Conservation (phyloP, 2,888 invertebrate genomes). For the Meliscaeva auricollis region DNA sequence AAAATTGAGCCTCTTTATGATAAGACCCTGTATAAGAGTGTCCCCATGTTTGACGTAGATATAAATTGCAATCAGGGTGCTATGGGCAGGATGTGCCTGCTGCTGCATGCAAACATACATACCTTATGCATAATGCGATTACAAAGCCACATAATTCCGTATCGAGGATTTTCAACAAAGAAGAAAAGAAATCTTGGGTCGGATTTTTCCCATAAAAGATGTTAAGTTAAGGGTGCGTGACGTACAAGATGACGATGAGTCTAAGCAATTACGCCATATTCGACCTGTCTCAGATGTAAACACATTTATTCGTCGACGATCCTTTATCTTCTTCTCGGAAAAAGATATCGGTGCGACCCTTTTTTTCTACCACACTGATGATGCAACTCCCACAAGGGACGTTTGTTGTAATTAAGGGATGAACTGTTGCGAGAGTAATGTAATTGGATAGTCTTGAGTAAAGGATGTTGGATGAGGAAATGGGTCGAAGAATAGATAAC, state of each 20-base stretch:
- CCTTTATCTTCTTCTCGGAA: constrained; percentile 46
- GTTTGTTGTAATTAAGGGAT: constrained; percentile 74
- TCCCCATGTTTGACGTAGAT: constrained; percentile 6
- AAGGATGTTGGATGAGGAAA: constrained; percentile 53
- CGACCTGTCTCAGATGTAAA: constrained; percentile 74
- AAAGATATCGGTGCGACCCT: constrained; percentile 31
- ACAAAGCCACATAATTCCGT: constrained; percentile 67
- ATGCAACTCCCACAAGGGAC: constrained; percentile 67
- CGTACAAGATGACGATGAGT: constrained; percentile 39
- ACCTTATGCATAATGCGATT: constrained; percentile 64
- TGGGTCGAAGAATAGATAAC: constrained; percentile 51
- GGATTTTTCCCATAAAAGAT: constrained; percentile 12
- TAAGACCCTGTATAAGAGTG: neutral
- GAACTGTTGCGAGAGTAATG: constrained; percentile 75
- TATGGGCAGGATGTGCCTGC: constrained; percentile 52
- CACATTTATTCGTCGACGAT: constrained; percentile 67
- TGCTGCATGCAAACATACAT: constrained; percentile 35
- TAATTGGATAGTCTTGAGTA: constrained; percentile 70
- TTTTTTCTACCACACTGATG: constrained; percentile 21
- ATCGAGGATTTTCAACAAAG: constrained; percentile 39
- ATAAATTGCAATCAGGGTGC: constrained; percentile 49
- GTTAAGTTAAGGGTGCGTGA: constrained; percentile 66
- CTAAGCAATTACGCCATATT: constrained; percentile 74
- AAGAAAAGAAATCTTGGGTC: constrained; percentile 6
- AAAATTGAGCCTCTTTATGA: constrained; percentile 6